These are phyloP conservation scores for Sesia bembeciformis DNA, from an alignment of 2,888 invertebrate genomes.

Conservation along the genomic window DNA sequence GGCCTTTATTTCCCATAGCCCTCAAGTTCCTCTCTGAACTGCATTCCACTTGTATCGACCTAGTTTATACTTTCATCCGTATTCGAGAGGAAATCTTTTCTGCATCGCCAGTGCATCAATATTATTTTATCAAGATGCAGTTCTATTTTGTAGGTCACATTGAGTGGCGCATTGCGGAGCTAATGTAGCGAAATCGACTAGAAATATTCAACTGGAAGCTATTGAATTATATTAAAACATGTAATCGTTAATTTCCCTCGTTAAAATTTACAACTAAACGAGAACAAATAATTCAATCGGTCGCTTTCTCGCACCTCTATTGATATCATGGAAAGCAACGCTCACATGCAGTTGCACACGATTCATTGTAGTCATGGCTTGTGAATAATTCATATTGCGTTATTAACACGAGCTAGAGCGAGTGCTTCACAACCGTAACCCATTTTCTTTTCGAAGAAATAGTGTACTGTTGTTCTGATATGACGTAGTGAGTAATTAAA, in stretches of 20 bases:
- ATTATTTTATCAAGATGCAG: background rate
- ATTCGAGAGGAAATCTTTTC: too few relatives aligned
- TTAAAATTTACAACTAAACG: background rate
- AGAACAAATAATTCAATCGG: background rate
- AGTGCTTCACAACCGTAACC: conserved; percentile 25
- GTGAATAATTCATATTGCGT: conserved; percentile 54
- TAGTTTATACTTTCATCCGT: too few relatives aligned
- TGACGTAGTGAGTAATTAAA: conserved; percentile 10
- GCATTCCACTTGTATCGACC: too few relatives aligned
- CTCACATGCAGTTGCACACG: conserved; percentile 1
- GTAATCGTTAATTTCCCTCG: background rate
- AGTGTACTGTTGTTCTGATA: conserved; percentile 14
- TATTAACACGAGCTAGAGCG: conserved; percentile 30
- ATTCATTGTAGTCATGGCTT: conserved; percentile 28
- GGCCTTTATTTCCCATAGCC: too few relatives aligned
- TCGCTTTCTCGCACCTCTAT: background rate
- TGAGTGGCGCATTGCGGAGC: background rate
- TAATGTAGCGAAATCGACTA: background rate
- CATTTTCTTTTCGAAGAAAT: conserved; percentile 46
- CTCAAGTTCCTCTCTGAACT: too few relatives aligned
- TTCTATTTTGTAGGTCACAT: background rate
- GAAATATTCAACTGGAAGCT: background rate
- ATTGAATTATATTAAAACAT: background rate
- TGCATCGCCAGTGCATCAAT: background rate
- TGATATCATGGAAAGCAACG: conserved; percentile 1